Conservation (phyloP, 2,113 vertebrate species). For the Pelecanus crispus region DNA sequence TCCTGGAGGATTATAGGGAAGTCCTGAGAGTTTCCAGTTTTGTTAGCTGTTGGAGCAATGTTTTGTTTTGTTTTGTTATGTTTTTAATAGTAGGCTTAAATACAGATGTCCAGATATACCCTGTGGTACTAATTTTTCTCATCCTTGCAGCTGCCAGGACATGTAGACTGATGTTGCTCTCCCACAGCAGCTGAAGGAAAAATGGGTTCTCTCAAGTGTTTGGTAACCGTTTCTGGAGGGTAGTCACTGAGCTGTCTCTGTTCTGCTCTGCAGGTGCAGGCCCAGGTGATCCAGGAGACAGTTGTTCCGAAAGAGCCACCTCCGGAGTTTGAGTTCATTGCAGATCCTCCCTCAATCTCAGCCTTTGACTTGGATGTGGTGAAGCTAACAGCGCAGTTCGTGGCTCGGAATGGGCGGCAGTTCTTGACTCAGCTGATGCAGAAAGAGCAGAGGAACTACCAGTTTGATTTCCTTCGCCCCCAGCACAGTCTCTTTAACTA, state of each 20-base stretch:
- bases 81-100: neutral
- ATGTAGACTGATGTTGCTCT: neutral
- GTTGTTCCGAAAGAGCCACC: slow-evolving; percentile 95
- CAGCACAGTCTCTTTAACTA: slow-evolving; percentile 99
- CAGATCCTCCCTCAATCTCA: slow-evolving; percentile 95
- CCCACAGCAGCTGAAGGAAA: rapidly evolving
- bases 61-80: too few relatives aligned
- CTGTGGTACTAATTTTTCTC: neutral
- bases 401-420: slow-evolving; percentile 94
- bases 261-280: slow-evolving; percentile 79
- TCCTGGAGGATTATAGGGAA: neutral
- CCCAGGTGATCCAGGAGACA: slow-evolving; percentile 94
- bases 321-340: slow-evolving; percentile 95
- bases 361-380: slow-evolving; percentile 98
- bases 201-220: neutral
- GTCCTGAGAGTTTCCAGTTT: neutral
- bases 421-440: slow-evolving; percentile 99
- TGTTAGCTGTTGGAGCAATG: neutral
- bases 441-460: slow-evolving; percentile 98
- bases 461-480: slow-evolving; percentile 96
- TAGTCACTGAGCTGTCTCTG: rapidly evolving
- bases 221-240: rapidly evolving
- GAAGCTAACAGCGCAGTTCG: slow-evolving; percentile 96
- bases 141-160: neutral
- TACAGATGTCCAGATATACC: neutral